phyloP scores from a whole-genome alignment of 2,888 invertebrate genomes.

The Criorhina ranunculi region DNA sequence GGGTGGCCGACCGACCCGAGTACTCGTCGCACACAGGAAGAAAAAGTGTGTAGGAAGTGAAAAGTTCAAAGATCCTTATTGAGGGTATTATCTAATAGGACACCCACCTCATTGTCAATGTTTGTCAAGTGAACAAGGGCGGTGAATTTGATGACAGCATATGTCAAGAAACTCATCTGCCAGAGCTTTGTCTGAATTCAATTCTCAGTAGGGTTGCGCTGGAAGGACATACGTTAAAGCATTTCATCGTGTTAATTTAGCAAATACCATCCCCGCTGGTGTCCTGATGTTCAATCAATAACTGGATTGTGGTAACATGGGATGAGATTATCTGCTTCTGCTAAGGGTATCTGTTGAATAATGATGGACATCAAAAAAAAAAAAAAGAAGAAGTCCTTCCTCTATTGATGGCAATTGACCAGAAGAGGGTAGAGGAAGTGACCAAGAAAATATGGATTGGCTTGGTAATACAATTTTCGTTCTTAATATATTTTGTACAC shows the following conservation, averaged over 20 bases:
- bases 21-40: conserved; percentile 43
- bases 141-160: conserved; percentile 47
- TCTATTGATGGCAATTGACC: neutral
- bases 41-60: conserved; percentile 62
- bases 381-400: neutral
- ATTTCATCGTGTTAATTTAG: conserved; percentile 29
- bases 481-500: conserved; percentile 1
- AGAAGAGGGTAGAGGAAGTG: neutral
- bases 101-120: conserved; percentile 43
- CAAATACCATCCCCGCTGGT: conserved; percentile 9
- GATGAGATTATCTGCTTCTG: neutral
- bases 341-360: neutral
- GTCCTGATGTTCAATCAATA: conserved; percentile 41
- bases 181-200: conserved; percentile 31
- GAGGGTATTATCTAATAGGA: conserved; percentile 55
- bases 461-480: neutral
- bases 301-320: neutral
- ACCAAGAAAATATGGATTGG: neutral
- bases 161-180: conserved; percentile 65
- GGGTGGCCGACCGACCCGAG: conserved; percentile 5
- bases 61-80: conserved; percentile 69
- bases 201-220: neutral
- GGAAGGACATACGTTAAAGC: neutral
- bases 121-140: conserved; percentile 22
- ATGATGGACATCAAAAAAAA: neutral